Base-by-base conservation (phyloP, 2,797 vertebrate species). In the Crocodylus rhombifer region DNA sequence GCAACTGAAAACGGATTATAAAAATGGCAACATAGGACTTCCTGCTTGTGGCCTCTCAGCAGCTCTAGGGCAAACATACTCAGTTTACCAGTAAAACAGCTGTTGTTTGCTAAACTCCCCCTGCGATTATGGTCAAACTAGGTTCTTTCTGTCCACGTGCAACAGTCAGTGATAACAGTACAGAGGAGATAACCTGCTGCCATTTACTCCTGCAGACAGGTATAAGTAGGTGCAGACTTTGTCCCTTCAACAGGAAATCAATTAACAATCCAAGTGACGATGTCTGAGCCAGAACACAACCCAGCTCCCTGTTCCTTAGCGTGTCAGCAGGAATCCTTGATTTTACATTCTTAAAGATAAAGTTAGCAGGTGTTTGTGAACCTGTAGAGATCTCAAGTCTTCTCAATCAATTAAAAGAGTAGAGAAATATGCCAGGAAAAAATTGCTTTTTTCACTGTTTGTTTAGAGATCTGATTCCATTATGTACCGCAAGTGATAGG, bases 271-370 rank as follows among this genome's bases (percentile, higher is more conserved):
- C 26, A 26, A 62, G 28, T n/a, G 28, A 55, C 25, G 25, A 16
- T 5, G 25, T 23, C 51, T 0, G 0, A 57, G 67, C 13, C 78
- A 17, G 60, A 30, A 15, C 1, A 0, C 0, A 1, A 60, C 21
- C 64, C 23, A 5, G 36, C 57, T 62, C 67, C 1, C 0, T 56
- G 36, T 13, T 61, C 15, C 0, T 30, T 79, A 63, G 28, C 42
- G 65, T 28, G 55, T 18, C 21, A 77, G 16, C 71, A 87, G 51
- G 51, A 2, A 30, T 6, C 42, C 7, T 36, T 1, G 26, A 3
- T 21, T 83, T 86, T 56, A 79, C 21, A 73, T 7, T 7, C 63
- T n/a, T 62, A 1, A 51, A 42, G 82, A 56, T 64, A 84, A 82
- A 65, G 23, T 17, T 16, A 63, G 18, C 0, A 23, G 14, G 17